phyloP scores from a whole-genome alignment of 2,797 vertebrate genomes.

The Aplochiton taeniatus region DNA sequence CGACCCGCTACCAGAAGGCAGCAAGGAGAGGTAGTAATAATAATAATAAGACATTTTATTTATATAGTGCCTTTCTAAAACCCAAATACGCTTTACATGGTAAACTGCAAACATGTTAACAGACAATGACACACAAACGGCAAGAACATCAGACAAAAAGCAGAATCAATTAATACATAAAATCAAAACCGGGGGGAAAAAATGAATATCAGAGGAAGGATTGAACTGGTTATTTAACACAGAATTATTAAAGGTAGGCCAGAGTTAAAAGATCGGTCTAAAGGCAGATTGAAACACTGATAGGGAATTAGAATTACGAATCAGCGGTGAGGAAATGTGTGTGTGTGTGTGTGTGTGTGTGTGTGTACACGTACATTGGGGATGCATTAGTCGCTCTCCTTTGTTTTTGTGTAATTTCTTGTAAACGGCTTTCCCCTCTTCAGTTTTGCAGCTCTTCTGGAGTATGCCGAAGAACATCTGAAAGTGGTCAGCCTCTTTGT shows the following conservation, averaged over 20 bases:
- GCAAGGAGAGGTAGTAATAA: slow-evolving; percentile 81
- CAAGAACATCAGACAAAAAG: too few species aligned
- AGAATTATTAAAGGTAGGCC: too few species aligned
- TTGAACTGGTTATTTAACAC: too few species aligned
- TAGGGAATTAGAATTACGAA: too few species aligned
- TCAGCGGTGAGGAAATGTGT: background rate
- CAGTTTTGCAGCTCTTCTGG: slow-evolving; percentile 80
- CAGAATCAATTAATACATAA: too few species aligned
- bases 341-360: background rate
- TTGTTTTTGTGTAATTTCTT: background rate
- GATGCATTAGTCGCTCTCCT: background rate
- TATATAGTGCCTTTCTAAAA: slow-evolving; percentile 3
- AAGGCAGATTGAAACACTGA: background rate
- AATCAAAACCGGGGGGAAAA: too few species aligned
- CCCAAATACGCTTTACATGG: background rate
- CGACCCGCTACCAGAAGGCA: slow-evolving; percentile 80
- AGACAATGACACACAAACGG: too few species aligned
- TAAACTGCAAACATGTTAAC: too few species aligned
- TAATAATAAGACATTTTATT: too few species aligned
- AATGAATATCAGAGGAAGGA: too few species aligned
- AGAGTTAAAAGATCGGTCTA: too few species aligned
- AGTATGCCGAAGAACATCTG: slow-evolving; percentile 84
- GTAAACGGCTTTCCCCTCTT: slow-evolving; percentile 16
- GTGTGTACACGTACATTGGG: background rate
- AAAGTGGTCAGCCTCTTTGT: slow-evolving; percentile 81